Evolutionary conservation across 2,113 vertebrate genomes (phyloP), one percentile per base, ranked within the genome.

Genomic region (Oryzias melastigma): DNA sequence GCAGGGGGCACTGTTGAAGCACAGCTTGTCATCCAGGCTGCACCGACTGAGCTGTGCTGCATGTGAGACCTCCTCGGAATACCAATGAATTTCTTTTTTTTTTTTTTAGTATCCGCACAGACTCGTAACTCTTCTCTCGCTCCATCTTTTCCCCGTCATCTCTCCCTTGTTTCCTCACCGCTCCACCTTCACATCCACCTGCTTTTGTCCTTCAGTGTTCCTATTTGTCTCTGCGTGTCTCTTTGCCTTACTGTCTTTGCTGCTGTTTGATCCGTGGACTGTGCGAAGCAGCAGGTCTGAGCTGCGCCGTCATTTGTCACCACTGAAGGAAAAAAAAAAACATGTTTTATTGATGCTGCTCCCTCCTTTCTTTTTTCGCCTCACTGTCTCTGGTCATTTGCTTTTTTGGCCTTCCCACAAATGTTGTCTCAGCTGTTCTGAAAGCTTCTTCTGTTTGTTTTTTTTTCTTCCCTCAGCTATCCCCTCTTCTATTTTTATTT

Each of bases 51-150:
- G 50, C 68, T 43, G 25, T 90, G 88, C 89, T 91, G 90, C 91
- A 92, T 86, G 87, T 70, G 66, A 87, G 88, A 84, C 77, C 56
- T 57, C 85, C 77, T 65, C 63, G 40, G 91, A 90, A 93, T 93
- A 93, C 90, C 83, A 91, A 92, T 92, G 84, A 77, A 67, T 61
- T 22, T 47, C 47, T 46, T 68, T 22, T 44, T 52, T 44, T 41
- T 51, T 15, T 52, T 43, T 55, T n/a, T 17, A 58, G 2, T 62
- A 78, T 77, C 65, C 41, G 46, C 66, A 75, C 65, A 40, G 42
- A 54, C 52, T 53, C 57, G 68, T 63, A 43, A 69, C 65, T 67
- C 24, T 45, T 62, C 55, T 58, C 53, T 71, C 14, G 0, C 58
- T 72, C 49, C 57, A 51, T 78, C 65, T 71, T 61, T 42, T 56